A percentile compares a stretch with the other conserved stretches of the same genome.
Conservation (phyloP, 2,888 invertebrate species). For the Plemyria rubiginata region DNA sequence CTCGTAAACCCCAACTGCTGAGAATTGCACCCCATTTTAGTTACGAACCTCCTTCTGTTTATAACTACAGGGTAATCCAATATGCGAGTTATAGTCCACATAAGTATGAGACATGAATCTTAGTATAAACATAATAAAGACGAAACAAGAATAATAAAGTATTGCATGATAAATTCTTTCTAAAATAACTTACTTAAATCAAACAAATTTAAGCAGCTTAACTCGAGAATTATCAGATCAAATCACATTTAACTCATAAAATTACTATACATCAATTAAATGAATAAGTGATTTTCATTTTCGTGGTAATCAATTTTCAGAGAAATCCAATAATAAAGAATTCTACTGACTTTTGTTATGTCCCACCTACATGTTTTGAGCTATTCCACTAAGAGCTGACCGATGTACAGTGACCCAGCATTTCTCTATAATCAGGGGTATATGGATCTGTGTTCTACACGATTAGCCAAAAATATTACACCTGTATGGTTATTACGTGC, state of each 20-base stretch:
- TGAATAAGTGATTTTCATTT: constrained; percentile 4
- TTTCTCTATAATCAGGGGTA: not conserved
- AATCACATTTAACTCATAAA: constrained; percentile 24
- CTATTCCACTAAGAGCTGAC: too few relatives aligned
- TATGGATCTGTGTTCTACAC: not conserved
- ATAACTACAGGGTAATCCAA: constrained; percentile 12
- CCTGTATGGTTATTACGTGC: not conserved
- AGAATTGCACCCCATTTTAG: constrained; percentile 31
- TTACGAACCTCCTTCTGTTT: constrained; percentile 27
- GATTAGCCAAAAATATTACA: not conserved
- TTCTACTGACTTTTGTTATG: constrained; percentile 16
- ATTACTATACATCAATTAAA: constrained; percentile 8
- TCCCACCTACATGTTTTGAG: too few relatives aligned
- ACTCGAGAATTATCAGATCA: constrained; percentile 3
- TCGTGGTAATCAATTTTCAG: constrained; percentile 25
- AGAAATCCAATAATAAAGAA: constrained; percentile 26
- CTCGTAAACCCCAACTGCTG: constrained; percentile 31
- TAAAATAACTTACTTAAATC: not conserved
- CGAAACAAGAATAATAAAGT: not conserved
- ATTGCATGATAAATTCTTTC: not conserved
- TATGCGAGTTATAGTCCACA: not conserved
- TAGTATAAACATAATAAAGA: not conserved
- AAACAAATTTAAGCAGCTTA: not conserved
- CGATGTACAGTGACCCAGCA: not conserved
- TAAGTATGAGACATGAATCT: constrained; percentile 1